Base-by-base conservation (phyloP, 2,888 invertebrate species). In the Orthonychiurus folsomi region DNA sequence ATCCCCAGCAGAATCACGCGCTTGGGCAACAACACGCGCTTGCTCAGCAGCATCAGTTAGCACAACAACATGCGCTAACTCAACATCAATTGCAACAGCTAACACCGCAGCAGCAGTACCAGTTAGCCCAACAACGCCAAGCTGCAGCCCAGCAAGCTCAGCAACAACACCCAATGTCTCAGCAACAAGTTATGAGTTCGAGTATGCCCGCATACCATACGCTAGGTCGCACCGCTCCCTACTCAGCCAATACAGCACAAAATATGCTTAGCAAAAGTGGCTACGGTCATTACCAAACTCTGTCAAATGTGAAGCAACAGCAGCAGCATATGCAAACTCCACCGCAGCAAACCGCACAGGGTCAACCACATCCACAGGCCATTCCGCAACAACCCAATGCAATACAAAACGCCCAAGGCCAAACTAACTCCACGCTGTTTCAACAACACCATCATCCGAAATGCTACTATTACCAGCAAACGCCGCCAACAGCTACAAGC, bases 11-110 rank as follows among this genome's bases (percentile, higher is more conserved):
- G 15, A 15, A 56, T 9, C 67, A 67, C 15, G 62, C 54, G 59
- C 61, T 63, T 56, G 53, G 56, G 53, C 78, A 78, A 69, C 67
- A 66, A 24, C 63, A 62, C 21, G 67, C 69, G 26, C 62, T 68
- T n/a, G 67, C 67, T n/a, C 63, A 65, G 37, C 66, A 68, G 18
- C 64, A 62, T 23, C 66, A 67, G 60, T 62, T 61, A 37, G 54
- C 60, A n/a, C 62, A 56, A 28, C 61, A 61, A n/a, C 56, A 59
- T 18, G 52, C 26, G 26, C 60, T 59, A 23, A 12, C 23, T 2
- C 50, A 37, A 21, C 71, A 67, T 48, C 70, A 67, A 25, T 28
- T 24, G 2, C 63, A 63, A 15, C 66, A 67, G 21, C 61, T 50
- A 20, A 48, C 56, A 21, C 63, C 62, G 28, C 64, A 56, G 25